Percentiles rank a stretch among this genome's conserved stretches.
Evolutionary conservation across 2,888 invertebrate genomes (phyloP).

Genomic region (Amorpha juglandis): DNA sequence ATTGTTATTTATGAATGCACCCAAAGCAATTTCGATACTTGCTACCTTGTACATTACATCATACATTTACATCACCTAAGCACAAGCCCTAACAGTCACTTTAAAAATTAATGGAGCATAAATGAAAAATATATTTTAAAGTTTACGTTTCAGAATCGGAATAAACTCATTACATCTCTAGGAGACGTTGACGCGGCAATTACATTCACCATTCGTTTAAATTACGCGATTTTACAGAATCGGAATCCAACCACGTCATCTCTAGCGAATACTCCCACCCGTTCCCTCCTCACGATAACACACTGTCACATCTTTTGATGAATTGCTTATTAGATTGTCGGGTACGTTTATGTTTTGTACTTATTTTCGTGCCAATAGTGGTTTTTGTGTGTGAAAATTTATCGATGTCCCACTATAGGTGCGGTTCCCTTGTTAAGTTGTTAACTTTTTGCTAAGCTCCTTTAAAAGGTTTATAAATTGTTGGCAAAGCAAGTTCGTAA

Average conservation of each 20-base stretch:
- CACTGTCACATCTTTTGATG: conserved; percentile 77
- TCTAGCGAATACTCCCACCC: conserved; percentile 32
- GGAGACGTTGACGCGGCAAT: not conserved
- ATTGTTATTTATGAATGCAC: too few relatives aligned
- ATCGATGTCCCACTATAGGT: conserved; percentile 15
- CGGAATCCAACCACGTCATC: conserved; percentile 32
- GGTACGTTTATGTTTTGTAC: conserved; percentile 59
- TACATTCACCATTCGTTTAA: not conserved
- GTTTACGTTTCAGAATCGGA: not conserved
- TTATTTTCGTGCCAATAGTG: conserved; percentile 62
- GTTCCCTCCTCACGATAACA: conserved; percentile 63
- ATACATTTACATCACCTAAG: too few relatives aligned
- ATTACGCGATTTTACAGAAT: not conserved
- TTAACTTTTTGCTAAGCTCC: conserved; percentile 40
- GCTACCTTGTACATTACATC: too few relatives aligned
- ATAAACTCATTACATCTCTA: not conserved
- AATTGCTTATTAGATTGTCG: conserved; percentile 79
- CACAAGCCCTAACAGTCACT: too few relatives aligned
- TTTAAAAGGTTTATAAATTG: not conserved
- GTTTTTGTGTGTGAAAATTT: conserved; percentile 45
- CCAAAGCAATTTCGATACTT: too few relatives aligned
- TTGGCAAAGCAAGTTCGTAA: not conserved
- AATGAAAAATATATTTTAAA: too few relatives aligned
- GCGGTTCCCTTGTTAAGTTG: conserved; percentile 44
- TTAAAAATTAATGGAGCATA: too few relatives aligned